Evolutionary conservation across 2,797 vertebrate genomes (phyloP).

Genomic region (Vespertilio murinus): DNA sequence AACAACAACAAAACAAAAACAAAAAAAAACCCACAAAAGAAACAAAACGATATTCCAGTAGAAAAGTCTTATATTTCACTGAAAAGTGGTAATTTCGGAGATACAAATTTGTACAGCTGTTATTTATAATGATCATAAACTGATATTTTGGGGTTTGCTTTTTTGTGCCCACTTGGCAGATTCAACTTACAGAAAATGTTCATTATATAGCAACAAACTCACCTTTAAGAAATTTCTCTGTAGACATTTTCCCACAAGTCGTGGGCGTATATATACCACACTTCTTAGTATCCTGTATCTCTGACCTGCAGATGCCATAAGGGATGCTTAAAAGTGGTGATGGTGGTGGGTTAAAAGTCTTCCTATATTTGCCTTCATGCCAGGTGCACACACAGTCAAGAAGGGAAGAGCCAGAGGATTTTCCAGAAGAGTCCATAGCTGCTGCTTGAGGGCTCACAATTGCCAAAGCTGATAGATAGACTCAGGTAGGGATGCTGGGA

Average conservation of each 20-base stretch:
- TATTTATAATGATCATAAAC: neutral
- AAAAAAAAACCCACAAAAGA: too few relatives aligned
- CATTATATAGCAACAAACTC: neutral
- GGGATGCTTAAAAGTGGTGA: neutral
- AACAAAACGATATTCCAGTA: neutral
- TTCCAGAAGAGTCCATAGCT: neutral
- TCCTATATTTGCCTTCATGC: neutral
- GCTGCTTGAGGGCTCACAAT: neutral
- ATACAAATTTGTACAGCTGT: slow-evolving; percentile 16
- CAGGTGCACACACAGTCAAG: neutral
- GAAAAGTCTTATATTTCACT: slow-evolving; percentile 13
- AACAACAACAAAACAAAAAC: too few relatives aligned
- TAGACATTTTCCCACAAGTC: neutral
- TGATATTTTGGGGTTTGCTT: slow-evolving; percentile 21
- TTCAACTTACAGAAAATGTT: slow-evolving; percentile 1
- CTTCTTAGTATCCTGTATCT: neutral
- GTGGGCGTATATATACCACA: neutral
- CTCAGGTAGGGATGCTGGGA: neutral
- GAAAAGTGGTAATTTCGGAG: slow-evolving; percentile 31
- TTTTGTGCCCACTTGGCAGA: neutral
- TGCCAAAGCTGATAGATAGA: neutral
- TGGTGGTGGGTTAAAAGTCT: neutral
- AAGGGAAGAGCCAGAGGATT: neutral
- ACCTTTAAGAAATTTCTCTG: neutral
- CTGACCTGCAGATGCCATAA: neutral